Percentiles rank a stretch among this genome's conserved stretches.
Evolutionary conservation across 2,113 vertebrate genomes (phyloP).

Genomic region (Nannospalax galili): DNA sequence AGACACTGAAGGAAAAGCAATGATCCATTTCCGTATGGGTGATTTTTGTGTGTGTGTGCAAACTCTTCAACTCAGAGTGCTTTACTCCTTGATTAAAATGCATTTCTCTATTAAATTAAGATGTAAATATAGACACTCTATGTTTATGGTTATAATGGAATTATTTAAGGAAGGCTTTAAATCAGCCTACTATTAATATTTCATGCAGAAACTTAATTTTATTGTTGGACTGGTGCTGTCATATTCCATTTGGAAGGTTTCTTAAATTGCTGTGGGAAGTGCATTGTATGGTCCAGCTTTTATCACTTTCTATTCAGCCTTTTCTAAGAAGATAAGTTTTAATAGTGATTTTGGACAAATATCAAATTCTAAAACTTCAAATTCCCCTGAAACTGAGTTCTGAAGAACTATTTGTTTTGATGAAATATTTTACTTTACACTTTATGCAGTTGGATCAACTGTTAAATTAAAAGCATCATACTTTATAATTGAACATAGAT

Average conservation of each 20-base stretch:
- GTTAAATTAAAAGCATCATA: neutral
- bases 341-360: conserved; percentile 31
- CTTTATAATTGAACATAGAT: conserved; percentile 34
- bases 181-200: conserved; percentile 85
- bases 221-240: conserved; percentile 79
- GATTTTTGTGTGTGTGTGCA: conserved; percentile 25
- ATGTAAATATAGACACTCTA: conserved; percentile 78
- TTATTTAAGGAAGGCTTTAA: conserved; percentile 82
- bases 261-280: conserved; percentile 82
- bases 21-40: conserved; percentile 48
- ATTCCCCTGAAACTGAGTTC: conserved; percentile 26
- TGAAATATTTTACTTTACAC: conserved; percentile 5
- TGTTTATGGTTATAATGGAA: conserved; percentile 68
- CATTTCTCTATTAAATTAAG: conserved; percentile 80
- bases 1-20: conserved; percentile 21
- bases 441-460: neutral
- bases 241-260: conserved; percentile 85
- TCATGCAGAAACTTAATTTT: conserved; percentile 83
- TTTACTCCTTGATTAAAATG: conserved; percentile 69
- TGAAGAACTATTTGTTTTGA: conserved; percentile 20
- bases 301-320: conserved; percentile 51
- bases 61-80: conserved; percentile 27
- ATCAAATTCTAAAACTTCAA: conserved; percentile 52
- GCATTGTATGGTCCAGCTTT: conserved; percentile 79
- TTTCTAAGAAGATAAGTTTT: conserved; percentile 60